A percentile compares a stretch with the other conserved stretches of the same genome.
These are phyloP conservation scores for Fissipunctia ypsillon DNA, from an alignment of 2,888 invertebrate species.

Conservation along the genomic window DNA sequence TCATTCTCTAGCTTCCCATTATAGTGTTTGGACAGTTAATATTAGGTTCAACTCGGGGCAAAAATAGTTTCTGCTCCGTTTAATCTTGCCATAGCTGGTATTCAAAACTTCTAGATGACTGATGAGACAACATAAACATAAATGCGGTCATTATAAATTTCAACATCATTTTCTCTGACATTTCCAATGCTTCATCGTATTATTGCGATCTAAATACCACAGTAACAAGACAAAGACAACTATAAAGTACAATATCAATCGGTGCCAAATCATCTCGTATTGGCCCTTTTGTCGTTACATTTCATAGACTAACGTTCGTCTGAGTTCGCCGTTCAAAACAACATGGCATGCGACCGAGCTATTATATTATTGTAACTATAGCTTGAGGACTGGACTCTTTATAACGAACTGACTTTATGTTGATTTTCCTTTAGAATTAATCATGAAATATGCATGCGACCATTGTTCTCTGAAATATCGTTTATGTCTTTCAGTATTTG, in stretches of 20 bases:
- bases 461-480: constrained; percentile 38
- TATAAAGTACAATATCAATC: constrained; percentile 54
- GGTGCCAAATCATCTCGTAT: constrained; percentile 63
- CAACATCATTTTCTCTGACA: constrained; percentile 46
- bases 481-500: constrained; percentile 95
- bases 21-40: constrained; percentile 11
- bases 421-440: constrained; percentile 13
- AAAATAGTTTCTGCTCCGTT: constrained; percentile 17
- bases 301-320: constrained; percentile 52
- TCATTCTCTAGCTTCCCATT: neutral
- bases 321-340: constrained; percentile 38
- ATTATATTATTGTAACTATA: constrained; percentile 31
- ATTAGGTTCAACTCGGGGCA: neutral
- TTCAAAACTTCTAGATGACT: constrained; percentile 29
- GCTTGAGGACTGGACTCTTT: constrained; percentile 12
- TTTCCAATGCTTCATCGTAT: constrained; percentile 46
- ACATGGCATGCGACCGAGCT: constrained; percentile 48
- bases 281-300: constrained; percentile 57
- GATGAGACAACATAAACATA: constrained; percentile 32
- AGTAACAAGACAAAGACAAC: constrained; percentile 47
- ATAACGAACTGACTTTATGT: constrained; percentile 11
- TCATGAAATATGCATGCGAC: constrained; percentile 17
- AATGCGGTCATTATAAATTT: constrained; percentile 27
- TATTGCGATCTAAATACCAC: constrained; percentile 50
- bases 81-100: constrained; percentile 13